These are phyloP conservation scores for Osmerus eperlanus DNA, from an alignment of 2,113 vertebrate species.

Conservation along the genomic window DNA sequence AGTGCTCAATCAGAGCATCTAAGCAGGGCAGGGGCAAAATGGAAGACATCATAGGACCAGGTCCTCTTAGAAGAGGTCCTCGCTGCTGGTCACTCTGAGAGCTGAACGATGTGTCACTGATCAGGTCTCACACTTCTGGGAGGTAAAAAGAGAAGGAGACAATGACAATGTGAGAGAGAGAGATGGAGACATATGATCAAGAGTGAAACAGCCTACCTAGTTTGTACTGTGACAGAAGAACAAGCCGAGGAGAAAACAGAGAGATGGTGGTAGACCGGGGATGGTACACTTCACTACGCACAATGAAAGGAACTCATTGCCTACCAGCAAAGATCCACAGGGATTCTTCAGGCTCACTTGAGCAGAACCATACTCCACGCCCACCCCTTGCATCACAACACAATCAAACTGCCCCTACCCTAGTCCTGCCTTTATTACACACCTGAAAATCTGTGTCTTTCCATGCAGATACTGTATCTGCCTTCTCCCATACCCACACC, in stretches of 20 bases:
- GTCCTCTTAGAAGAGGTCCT: too few relatives aligned
- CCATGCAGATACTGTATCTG: slow-evolving; percentile 27
- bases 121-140: slow-evolving; percentile 53
- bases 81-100: too few relatives aligned
- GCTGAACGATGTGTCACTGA: slow-evolving; percentile 2
- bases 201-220: slow-evolving; percentile 36
- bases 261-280: slow-evolving; percentile 32
- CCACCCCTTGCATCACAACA: slow-evolving; percentile 38
- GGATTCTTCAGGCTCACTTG: slow-evolving; percentile 74
- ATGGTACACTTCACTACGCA: slow-evolving; percentile 32
- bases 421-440: slow-evolving; percentile 47
- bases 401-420: slow-evolving; percentile 38
- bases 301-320: slow-evolving; percentile 69
- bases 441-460: slow-evolving; percentile 62
- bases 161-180: not conserved
- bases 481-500: slow-evolving; percentile 62
- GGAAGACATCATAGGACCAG: slow-evolving; percentile 60
- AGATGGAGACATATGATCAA: not conserved
- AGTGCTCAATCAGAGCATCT: slow-evolving; percentile 62
- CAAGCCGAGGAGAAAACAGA: slow-evolving; percentile 38
- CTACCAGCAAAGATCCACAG: slow-evolving; percentile 54
- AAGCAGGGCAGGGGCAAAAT: slow-evolving; percentile 68
- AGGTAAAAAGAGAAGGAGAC: not conserved
- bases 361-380: slow-evolving; percentile 61
- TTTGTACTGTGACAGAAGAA: slow-evolving; percentile 51